These are phyloP conservation scores for Phortica variegata DNA, from an alignment of 1,140 invertebrate genomes.

Conservation along the genomic window DNA sequence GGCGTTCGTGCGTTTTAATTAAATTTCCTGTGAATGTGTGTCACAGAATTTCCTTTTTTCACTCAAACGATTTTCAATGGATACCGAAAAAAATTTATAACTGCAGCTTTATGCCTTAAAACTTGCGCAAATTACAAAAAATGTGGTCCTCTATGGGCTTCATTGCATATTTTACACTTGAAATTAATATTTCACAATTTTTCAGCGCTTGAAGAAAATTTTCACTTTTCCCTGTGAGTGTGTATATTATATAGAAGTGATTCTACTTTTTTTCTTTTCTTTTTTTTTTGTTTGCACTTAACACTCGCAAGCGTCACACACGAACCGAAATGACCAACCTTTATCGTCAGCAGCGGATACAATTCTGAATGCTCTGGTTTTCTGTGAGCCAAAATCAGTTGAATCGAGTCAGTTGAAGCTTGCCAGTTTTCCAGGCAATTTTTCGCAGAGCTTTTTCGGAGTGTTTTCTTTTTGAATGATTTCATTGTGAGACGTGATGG, in stretches of 20 bases:
- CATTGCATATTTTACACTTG: no score
- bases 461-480: slow-evolving; percentile 19
- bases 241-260: slow-evolving; percentile 9
- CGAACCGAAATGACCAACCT: slow-evolving; percentile 38
- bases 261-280: slow-evolving; percentile 22
- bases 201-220: no score
- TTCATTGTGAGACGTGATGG: slow-evolving; percentile 8
- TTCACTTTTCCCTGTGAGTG: slow-evolving; percentile 32
- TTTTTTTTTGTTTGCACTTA: slow-evolving; percentile 20
- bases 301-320: slow-evolving; percentile 27
- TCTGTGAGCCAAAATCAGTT: no score
- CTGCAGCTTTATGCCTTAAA: slow-evolving; percentile 17
- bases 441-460: slow-evolving; percentile 39
- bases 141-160: no score
- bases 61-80: slow-evolving; percentile 19
- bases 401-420: slow-evolving; percentile 21
- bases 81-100: slow-evolving; percentile 21
- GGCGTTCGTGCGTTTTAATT: slow-evolving; percentile 36
- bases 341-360: slow-evolving; percentile 54
- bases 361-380: slow-evolving; percentile 51
- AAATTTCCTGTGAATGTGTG: slow-evolving; percentile 26
- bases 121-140: slow-evolving; percentile 28
- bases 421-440: slow-evolving; percentile 24
- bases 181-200: no score
- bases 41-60: slow-evolving; percentile 16